Base-by-base conservation (phyloP, 1,140 invertebrate species). In the Hycleus phaleratus region DNA sequence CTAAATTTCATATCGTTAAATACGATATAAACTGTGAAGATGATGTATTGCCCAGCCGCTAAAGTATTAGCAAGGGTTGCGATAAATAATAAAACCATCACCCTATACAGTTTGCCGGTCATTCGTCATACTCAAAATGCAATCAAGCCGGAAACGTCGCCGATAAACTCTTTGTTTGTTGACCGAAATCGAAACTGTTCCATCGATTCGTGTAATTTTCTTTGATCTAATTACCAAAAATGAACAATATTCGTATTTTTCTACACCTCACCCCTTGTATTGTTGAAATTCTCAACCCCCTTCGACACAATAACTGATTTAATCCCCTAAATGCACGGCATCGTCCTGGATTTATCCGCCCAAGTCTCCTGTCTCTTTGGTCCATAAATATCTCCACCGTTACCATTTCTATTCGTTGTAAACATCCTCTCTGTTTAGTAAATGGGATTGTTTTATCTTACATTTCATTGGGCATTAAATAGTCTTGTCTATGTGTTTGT, bases 71-170 rank as follows among this genome's bases (percentile, higher is more conserved):
- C 60, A 67, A 65, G 65, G 65, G 63, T 67, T 65, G 63, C 61
- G 59, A 65, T 65, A 65, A 63, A 63, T 65, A 63, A 63, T 65
- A 65, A 63, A 63, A 58, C 58, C 32, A 32, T 32, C 32, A 32
- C 32, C 32, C 32, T 32, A 7, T 32, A 32, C 7, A 32, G 32
- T 32, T 5, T 32, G 63, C 50, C 61, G 60, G 53, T 60, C 68
- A 71, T 71, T 66, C 68, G 65, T 71, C 70, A 71, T 71, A 71
- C 70, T 71, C 68, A 71, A 71, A 71, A 58, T 56, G 67, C 62
- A 70, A 71, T 71, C 70, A 70, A 62, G 56, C 10, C 9, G 9
- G 9, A 42, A n/a, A 6, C 40, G 40, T 42, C 40, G 10, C 4
- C 40, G 11, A 42, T 42, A n/a, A 32, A 32, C 11, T 42, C 40